A percentile compares a stretch with the other conserved stretches of the same genome.
Conservation (phyloP, 2,888 invertebrate species). For the Pyralis farinalis region DNA sequence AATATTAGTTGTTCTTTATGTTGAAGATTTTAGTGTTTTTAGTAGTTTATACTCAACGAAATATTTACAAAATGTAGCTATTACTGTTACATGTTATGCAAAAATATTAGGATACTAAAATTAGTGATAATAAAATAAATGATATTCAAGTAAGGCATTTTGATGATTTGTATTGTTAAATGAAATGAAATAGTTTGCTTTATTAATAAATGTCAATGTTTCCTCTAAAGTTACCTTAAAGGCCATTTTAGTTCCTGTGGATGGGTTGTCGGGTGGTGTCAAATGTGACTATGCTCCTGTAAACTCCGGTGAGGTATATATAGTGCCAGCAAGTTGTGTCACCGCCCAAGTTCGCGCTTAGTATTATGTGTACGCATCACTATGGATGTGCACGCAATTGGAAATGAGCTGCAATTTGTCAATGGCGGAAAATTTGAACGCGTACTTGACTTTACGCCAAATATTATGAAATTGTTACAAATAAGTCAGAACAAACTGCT, state of each 20-base stretch:
- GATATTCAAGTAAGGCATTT: too few relatives aligned
- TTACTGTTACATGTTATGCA: too few relatives aligned
- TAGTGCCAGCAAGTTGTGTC: conserved; percentile 60
- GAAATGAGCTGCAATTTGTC: conserved; percentile 72
- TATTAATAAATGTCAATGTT: too few relatives aligned
- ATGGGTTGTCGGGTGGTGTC: conserved; percentile 52
- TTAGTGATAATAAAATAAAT: too few relatives aligned
- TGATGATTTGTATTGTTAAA: too few relatives aligned
- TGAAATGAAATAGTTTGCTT: too few relatives aligned
- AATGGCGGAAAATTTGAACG: conserved; percentile 67
- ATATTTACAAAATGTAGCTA: too few relatives aligned
- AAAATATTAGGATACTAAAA: too few relatives aligned
- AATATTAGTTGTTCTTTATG: too few relatives aligned
- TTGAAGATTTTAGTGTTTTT: too few relatives aligned
- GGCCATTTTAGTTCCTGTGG: conserved; percentile 58
- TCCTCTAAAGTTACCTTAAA: conserved; percentile 55
- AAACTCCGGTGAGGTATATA: conserved; percentile 56
- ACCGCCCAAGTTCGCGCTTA: conserved; percentile 63
- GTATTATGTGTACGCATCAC: conserved; percentile 65
- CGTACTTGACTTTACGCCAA: conserved; percentile 70
- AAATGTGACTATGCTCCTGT: conserved; percentile 64
- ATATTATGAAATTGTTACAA: conserved; percentile 47
- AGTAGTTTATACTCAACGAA: too few relatives aligned
- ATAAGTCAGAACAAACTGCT: conserved; percentile 15
- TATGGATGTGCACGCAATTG: conserved; percentile 71